phyloP scores from a whole-genome alignment of 2,113 vertebrate species.

The Poeciliopsis prolifica region DNA sequence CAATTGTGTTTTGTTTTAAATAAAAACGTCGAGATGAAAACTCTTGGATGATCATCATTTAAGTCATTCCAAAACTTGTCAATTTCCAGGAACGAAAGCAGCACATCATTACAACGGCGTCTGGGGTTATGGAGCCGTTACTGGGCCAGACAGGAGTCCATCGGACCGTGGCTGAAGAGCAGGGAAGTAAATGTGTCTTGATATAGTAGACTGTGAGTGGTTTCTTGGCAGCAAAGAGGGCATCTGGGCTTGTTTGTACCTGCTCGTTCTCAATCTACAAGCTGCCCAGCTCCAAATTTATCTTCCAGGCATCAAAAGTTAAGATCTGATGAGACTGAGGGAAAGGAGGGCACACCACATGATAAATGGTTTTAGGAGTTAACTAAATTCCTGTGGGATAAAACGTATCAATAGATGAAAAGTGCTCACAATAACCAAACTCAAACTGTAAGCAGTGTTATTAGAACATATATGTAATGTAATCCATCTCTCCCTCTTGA shows the following conservation, averaged over 20 bases:
- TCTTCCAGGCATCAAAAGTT: slow-evolving; percentile 10
- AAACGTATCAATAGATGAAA: neutral
- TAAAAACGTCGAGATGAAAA: slow-evolving; percentile 15
- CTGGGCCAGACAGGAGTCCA: slow-evolving; percentile 46
- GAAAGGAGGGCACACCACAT: neutral
- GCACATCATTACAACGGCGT: slow-evolving; percentile 34
- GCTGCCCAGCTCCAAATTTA: slow-evolving; percentile 10
- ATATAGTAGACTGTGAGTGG: slow-evolving; percentile 23
- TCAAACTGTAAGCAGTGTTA: slow-evolving; percentile 8
- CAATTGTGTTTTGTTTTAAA: too few relatives aligned
- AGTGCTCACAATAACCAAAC: neutral
- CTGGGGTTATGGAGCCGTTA: slow-evolving; percentile 10
- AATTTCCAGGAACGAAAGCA: slow-evolving; percentile 47
- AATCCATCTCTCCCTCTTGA: neutral
- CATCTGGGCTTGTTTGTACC: slow-evolving; percentile 6
- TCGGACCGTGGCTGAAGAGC: slow-evolving; percentile 23
- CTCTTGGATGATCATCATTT: slow-evolving; percentile 39
- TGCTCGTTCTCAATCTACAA: neutral
- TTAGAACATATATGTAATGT: neutral
- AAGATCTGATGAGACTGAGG: neutral
- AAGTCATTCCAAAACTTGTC: slow-evolving; percentile 38
- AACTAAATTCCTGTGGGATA: slow-evolving; percentile 7
- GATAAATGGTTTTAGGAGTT: neutral
- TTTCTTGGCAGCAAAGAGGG: slow-evolving; percentile 24
- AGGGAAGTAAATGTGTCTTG: slow-evolving; percentile 20